Evolutionary conservation across 2,113 vertebrate genomes (phyloP).

Genomic region (Siphamia tubifer): DNA sequence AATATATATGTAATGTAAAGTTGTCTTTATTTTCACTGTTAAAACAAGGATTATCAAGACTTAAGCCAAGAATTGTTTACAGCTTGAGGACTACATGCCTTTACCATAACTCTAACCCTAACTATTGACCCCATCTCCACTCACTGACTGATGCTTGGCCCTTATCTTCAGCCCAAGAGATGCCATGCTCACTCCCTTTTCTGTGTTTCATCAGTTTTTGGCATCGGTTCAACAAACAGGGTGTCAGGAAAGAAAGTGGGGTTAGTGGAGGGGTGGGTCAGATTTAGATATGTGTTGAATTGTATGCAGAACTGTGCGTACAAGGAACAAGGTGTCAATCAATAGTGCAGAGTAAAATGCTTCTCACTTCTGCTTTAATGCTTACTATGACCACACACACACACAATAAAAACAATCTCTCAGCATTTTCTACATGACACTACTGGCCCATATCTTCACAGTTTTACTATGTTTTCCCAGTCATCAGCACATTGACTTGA

Average conservation of each 20-base stretch:
- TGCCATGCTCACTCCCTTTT: constrained; percentile 39
- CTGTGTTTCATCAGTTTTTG: constrained; percentile 53
- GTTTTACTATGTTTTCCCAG: neutral
- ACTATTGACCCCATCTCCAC: neutral
- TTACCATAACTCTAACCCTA: neutral
- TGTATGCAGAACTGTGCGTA: neutral
- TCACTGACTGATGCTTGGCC: constrained; percentile 3
- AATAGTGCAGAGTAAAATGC: constrained; percentile 36
- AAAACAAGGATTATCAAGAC: too few species aligned
- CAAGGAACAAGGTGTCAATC: constrained; percentile 14
- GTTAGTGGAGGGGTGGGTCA: neutral
- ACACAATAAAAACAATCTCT: neutral
- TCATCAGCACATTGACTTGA: constrained; percentile 23
- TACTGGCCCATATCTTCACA: constrained; percentile 33
- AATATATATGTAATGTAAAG: neutral
- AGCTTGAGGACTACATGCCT: neutral
- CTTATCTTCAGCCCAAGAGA: constrained; percentile 39
- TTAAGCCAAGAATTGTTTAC: neutral
- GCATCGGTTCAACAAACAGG: constrained; percentile 18
- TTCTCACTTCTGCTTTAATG: constrained; percentile 18
- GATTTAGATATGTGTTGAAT: neutral
- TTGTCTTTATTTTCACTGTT: neutral
- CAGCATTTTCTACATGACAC: constrained; percentile 14
- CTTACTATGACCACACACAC: neutral
- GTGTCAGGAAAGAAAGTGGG: neutral